phyloP scores from a whole-genome alignment of 1,140 invertebrate species.

The Lordiphosa stackelbergi region DNA sequence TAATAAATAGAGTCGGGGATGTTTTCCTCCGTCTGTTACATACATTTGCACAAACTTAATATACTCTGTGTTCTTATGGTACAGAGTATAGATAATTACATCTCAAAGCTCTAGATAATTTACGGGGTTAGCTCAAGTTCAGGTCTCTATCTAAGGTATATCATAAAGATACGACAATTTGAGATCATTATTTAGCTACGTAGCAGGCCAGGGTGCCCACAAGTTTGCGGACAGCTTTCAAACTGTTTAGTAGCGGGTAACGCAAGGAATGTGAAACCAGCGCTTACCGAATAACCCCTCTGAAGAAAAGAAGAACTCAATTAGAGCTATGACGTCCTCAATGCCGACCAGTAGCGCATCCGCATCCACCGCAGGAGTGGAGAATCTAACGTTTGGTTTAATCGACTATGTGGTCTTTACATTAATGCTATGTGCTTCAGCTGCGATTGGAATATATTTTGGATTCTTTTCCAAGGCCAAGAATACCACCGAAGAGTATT shows the following conservation, averaged over 20 bases:
- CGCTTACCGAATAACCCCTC: no score
- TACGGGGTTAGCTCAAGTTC: slow-evolving; percentile 26
- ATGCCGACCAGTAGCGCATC: slow-evolving; percentile 1
- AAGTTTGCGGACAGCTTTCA: slow-evolving; percentile 30
- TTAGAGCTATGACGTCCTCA: slow-evolving; percentile 22
- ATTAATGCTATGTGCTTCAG: slow-evolving; percentile 81
- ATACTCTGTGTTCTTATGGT: no score
- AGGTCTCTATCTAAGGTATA: slow-evolving; percentile 17
- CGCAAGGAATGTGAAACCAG: background rate
- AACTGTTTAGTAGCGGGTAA: slow-evolving; percentile 9
- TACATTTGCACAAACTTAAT: no score
- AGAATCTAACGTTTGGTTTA: slow-evolving; percentile 72
- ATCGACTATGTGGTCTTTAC: slow-evolving; percentile 81
- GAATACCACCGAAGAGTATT: slow-evolving; percentile 79
- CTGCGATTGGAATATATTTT: slow-evolving; percentile 83
- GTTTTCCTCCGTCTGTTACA: no score
- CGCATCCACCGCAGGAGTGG: background rate
- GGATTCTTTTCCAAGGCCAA: slow-evolving; percentile 78
- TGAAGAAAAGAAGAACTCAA: background rate
- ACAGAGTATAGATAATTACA: slow-evolving; percentile 17
- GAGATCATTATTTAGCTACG: slow-evolving; percentile 39
- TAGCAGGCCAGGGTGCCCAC: slow-evolving; percentile 6
- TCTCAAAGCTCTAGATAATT: slow-evolving; percentile 25
- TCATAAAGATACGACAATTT: slow-evolving; percentile 14
- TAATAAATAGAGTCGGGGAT: no score